These are phyloP conservation scores for Chirona hameri DNA, from an alignment of 2,888 invertebrate genomes.

Conservation along the genomic window DNA sequence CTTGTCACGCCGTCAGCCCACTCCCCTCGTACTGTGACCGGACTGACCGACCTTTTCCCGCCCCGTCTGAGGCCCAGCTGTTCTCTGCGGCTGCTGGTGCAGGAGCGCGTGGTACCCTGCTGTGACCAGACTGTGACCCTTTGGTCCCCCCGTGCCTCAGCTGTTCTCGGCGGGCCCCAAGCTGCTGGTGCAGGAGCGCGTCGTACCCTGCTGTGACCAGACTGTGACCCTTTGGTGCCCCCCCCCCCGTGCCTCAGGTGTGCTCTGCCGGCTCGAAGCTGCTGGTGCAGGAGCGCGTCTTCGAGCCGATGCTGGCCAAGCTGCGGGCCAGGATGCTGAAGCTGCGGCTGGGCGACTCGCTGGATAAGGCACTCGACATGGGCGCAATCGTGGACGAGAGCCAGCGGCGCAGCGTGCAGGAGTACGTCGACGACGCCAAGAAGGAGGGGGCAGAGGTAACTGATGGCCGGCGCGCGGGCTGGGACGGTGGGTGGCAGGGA, in stretches of 20 bases:
- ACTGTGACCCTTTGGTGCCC: neutral
- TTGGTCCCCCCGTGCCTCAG: conserved; percentile 33
- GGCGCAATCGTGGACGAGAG: conserved; percentile 47
- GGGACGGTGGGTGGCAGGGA: too few species aligned
- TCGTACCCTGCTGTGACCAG: neutral
- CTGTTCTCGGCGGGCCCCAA: conserved; percentile 45
- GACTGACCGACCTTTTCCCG: too few species aligned
- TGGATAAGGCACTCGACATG: conserved; percentile 52
- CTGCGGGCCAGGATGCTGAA: conserved; percentile 49
- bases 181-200: too few species aligned
- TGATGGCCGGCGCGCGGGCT: too few species aligned
- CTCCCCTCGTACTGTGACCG: too few species aligned
- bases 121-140: neutral
- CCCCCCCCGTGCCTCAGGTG: conserved; percentile 46
- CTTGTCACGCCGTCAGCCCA: too few species aligned
- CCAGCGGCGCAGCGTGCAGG: conserved; percentile 40
- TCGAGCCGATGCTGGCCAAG: conserved; percentile 49
- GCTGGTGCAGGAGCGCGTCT: conserved; percentile 55
- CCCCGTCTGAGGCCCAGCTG: too few species aligned
- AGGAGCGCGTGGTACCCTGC: too few species aligned
- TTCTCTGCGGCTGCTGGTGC: too few species aligned
- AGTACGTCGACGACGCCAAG: conserved; percentile 39
- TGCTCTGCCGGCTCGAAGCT: conserved; percentile 54
- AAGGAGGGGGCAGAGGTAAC: conserved; percentile 47
- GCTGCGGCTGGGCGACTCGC: conserved; percentile 48